Conservation (phyloP, 2,113 vertebrate species). For the Sylvia atricapilla region DNA sequence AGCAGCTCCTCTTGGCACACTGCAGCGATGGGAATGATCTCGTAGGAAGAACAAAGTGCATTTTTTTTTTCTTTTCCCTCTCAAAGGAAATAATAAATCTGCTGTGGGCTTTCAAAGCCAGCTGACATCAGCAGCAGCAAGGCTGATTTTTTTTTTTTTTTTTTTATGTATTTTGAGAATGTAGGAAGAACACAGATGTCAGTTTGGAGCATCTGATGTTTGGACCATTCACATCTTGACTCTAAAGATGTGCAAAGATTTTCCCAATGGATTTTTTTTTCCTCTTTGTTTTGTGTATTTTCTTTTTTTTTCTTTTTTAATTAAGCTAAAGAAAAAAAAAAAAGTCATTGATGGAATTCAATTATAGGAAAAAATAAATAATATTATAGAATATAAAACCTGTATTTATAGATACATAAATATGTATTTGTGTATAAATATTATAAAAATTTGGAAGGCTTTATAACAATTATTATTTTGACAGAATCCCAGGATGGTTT, state of each 20-base stretch:
- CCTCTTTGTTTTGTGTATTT: not conserved
- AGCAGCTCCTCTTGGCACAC: conserved; percentile 41
- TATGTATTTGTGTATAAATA: no score
- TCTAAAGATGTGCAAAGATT: not conserved
- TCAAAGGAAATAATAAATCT: conserved; percentile 53
- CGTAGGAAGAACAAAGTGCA: conserved; percentile 35
- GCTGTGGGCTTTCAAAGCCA: conserved; percentile 14
- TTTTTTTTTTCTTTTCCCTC: not conserved
- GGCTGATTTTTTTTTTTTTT: no score
- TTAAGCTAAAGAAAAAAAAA: not conserved
- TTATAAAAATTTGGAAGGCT: no score
- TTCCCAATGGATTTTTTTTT: not conserved
- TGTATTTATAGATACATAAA: no score
- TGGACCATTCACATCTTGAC: not conserved
- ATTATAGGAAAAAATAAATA: accelerated
- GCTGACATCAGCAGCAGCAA: not conserved
- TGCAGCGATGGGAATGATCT: not conserved
- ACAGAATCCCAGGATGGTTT: not conserved
- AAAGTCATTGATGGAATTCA: not conserved
- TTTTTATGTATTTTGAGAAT: not conserved
- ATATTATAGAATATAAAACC: no score
- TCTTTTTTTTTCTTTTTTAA: not conserved
- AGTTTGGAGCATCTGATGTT: not conserved
- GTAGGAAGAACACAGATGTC: not conserved
- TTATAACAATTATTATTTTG: not conserved